phyloP scores from a whole-genome alignment of 1,140 invertebrate genomes.

The Ectropis grisescens region DNA sequence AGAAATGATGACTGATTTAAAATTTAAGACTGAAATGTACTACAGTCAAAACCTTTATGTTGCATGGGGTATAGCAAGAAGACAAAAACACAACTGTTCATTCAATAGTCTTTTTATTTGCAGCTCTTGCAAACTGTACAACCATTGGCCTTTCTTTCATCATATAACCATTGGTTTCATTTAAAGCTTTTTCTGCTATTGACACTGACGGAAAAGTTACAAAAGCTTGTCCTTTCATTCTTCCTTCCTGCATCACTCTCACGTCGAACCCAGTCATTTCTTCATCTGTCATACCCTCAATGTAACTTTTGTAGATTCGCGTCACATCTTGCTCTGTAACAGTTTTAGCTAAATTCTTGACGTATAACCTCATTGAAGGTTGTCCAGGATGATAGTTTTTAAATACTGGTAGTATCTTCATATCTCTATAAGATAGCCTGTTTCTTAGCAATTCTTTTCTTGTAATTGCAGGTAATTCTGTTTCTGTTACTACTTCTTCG shows the following conservation, averaged over 20 bases:
- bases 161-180: slow-evolving; percentile 91
- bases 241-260: slow-evolving; percentile 93
- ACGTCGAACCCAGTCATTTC: slow-evolving; percentile 80
- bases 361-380: slow-evolving; percentile 87
- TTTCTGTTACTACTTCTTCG: slow-evolving; percentile 19
- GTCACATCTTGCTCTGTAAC: slow-evolving; percentile 82
- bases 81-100: slow-evolving; percentile 7
- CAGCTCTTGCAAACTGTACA: slow-evolving; percentile 86
- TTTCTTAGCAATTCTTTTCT: slow-evolving; percentile 77
- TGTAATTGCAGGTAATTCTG: slow-evolving; percentile 72
- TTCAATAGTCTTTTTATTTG: slow-evolving; percentile 56
- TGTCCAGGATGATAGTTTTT: slow-evolving; percentile 89
- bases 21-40: no score
- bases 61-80: no score
- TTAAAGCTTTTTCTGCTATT: slow-evolving; percentile 80
- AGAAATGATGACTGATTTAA: no score
- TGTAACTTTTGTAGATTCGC: slow-evolving; percentile 83
- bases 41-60: no score
- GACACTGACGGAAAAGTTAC: slow-evolving; percentile 81
- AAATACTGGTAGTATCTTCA: slow-evolving; percentile 84
- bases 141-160: slow-evolving; percentile 92
- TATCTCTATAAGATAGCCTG: slow-evolving; percentile 80
- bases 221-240: slow-evolving; percentile 98
- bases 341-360: slow-evolving; percentile 92
- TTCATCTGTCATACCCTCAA: slow-evolving; percentile 44